Conservation (phyloP, 2,888 invertebrate genomes). For the Isoperla grammatica region DNA sequence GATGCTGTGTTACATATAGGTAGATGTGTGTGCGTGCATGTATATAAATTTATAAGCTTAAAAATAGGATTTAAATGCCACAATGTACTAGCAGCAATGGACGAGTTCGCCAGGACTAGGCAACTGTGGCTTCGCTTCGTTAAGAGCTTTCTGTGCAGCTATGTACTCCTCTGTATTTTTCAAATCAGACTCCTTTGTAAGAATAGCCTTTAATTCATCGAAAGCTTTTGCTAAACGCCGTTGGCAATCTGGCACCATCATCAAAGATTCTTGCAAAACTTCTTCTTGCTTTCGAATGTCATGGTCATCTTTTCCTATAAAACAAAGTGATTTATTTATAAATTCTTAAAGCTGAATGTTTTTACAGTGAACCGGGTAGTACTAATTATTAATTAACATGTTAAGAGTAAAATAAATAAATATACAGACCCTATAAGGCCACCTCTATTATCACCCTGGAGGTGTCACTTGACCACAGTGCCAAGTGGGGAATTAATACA, state of each 20-base stretch:
- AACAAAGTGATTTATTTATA: too few relatives aligned
- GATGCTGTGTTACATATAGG: background rate
- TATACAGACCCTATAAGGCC: too few relatives aligned
- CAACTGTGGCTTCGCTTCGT: slow-evolving; percentile 59
- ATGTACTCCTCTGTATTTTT: slow-evolving; percentile 64
- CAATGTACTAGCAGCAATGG: background rate
- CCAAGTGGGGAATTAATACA: too few relatives aligned
- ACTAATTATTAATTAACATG: too few relatives aligned
- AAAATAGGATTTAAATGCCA: background rate
- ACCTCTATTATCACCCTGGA: too few relatives aligned
- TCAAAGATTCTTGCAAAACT: slow-evolving; percentile 79
- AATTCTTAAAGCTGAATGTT: too few relatives aligned
- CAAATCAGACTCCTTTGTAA: slow-evolving; percentile 73
- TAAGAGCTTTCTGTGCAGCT: slow-evolving; percentile 60
- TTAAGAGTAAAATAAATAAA: too few relatives aligned
- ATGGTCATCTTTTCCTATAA: slow-evolving; percentile 67
- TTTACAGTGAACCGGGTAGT: too few relatives aligned
- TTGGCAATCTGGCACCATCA: slow-evolving; percentile 91
- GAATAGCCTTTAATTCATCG: slow-evolving; percentile 64
- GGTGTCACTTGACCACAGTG: too few relatives aligned
- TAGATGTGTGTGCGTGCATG: background rate
- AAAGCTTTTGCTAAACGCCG: slow-evolving; percentile 69
- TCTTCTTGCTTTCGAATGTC: slow-evolving; percentile 79
- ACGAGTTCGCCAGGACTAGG: slow-evolving; percentile 39
- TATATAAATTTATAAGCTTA: too few relatives aligned